These are phyloP conservation scores for Seladonia tumulorum DNA, from an alignment of 2,888 invertebrate genomes.

Conservation along the genomic window DNA sequence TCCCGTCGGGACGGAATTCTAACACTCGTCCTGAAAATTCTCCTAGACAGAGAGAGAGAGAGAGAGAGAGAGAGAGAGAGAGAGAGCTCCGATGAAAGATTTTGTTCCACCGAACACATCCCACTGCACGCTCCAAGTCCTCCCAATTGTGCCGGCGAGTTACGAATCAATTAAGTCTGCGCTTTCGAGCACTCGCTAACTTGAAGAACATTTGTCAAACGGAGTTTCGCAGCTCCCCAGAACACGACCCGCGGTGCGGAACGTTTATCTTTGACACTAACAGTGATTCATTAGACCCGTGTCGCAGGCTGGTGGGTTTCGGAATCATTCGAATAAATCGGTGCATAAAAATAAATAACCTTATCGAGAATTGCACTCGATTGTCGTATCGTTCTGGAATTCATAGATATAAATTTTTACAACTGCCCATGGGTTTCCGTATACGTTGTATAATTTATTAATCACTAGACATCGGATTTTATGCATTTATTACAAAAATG, in stretches of 20 bases:
- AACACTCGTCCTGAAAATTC: background rate
- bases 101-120: background rate
- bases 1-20: background rate
- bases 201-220: slow-evolving; percentile 25
- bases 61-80: too few relatives aligned
- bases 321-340: background rate
- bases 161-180: slow-evolving; percentile 31
- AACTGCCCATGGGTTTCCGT: too few relatives aligned
- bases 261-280: background rate
- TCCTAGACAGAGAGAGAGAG: background rate
- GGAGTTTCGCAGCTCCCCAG: slow-evolving; percentile 11
- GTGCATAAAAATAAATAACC: background rate
- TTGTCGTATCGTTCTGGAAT: too few relatives aligned
- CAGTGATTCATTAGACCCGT: background rate
- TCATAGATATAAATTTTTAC: too few relatives aligned
- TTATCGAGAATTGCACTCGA: background rate
- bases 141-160: slow-evolving; percentile 31
- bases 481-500: too few relatives aligned
- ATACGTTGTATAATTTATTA: too few relatives aligned
- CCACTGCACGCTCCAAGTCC: background rate
- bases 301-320: background rate
- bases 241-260: background rate
- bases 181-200: slow-evolving; percentile 1
- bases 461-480: too few relatives aligned
- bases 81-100: background rate